These are phyloP conservation scores for Hydrolagus affinis DNA, from an alignment of 2,113 vertebrate species.

Conservation along the genomic window DNA sequence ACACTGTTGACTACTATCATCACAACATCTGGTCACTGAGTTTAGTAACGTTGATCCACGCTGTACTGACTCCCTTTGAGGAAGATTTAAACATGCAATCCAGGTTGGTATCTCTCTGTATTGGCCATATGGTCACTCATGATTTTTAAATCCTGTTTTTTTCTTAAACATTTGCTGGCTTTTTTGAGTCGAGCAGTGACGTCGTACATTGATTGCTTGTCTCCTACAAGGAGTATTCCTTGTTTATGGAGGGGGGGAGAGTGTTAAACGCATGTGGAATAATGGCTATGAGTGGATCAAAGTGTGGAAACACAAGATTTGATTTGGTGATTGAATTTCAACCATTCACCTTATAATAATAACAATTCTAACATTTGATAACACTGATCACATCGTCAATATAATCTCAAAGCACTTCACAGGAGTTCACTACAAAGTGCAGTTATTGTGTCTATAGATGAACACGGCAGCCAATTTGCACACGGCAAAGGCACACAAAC, in stretches of 20 bases:
- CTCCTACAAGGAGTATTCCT: not conserved
- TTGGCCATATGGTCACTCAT: not conserved
- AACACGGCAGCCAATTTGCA: no score
- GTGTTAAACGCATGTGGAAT: not conserved
- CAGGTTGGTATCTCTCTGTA: not conserved
- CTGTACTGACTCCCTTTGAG: not conserved
- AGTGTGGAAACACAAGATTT: not conserved
- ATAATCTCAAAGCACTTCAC: no score
- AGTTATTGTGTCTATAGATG: no score
- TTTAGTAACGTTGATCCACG: not conserved
- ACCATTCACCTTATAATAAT: no score
- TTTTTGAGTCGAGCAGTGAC: no score
- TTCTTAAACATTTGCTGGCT: not conserved
- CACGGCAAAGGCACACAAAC: no score
- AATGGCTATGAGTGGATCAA: not conserved
- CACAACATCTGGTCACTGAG: not conserved
- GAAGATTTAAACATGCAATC: constrained; percentile 8
- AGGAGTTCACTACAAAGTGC: no score
- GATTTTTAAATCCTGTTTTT: not conserved
- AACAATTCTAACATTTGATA: no score
- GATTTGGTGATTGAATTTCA: no score
- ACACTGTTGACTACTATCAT: not conserved
- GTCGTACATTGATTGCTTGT: not conserved
- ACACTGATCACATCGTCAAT: no score
- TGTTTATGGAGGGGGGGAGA: not conserved